Conservation (phyloP, 2,113 vertebrate genomes). For the Chaenocephalus aceratus region DNA sequence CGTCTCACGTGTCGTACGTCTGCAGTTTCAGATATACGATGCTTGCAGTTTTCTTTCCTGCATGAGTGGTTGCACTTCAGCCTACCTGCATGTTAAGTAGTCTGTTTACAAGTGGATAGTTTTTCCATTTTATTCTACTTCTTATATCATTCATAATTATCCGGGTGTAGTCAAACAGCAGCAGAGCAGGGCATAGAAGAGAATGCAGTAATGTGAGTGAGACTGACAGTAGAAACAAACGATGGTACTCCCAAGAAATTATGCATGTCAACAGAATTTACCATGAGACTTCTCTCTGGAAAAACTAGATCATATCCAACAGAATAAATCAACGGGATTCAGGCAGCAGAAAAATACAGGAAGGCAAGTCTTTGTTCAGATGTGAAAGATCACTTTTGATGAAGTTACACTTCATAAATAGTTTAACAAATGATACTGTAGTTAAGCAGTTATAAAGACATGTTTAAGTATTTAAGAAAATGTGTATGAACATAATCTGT, state of each 20-base stretch:
- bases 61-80: constrained; percentile 14
- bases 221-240: constrained; percentile 29
- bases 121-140: neutral
- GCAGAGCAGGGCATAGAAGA: neutral
- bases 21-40: constrained; percentile 18
- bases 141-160: constrained; percentile 23
- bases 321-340: constrained; percentile 7
- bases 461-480: neutral
- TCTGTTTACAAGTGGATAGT: constrained; percentile 7
- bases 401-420: neutral
- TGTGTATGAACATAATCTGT: neutral
- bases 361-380: constrained; percentile 8
- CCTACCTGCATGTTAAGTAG: constrained; percentile 17
- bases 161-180: neutral
- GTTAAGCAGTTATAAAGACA: neutral
- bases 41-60: constrained; percentile 13
- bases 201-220: constrained; percentile 7
- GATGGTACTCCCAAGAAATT: constrained; percentile 20
- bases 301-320: constrained; percentile 8
- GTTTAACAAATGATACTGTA: too few relatives aligned
- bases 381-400: neutral
- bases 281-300: constrained; percentile 4
- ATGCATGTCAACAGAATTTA: constrained; percentile 43
- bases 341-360: neutral
- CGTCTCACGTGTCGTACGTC: neutral